Conservation (phyloP, 2,113 vertebrate genomes). For the Cyprinodon variegatus region DNA sequence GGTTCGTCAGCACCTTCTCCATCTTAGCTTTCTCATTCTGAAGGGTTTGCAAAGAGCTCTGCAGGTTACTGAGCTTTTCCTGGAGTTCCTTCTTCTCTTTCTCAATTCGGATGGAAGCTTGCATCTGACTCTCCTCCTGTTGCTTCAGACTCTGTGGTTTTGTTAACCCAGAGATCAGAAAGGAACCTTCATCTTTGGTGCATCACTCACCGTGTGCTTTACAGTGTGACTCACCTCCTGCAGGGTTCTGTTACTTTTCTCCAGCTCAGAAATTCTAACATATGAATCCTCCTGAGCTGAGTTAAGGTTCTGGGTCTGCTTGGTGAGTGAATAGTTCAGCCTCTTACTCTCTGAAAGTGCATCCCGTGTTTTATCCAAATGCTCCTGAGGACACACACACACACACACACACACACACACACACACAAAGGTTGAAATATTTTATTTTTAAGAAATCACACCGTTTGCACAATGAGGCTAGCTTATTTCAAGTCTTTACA, state of each 20-base stretch:
- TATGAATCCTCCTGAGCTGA: constrained; percentile 68
- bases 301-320: constrained; percentile 70
- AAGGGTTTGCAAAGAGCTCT: constrained; percentile 59
- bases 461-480: neutral
- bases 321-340: constrained; percentile 72
- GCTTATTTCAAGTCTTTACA: neutral
- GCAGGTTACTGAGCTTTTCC: constrained; percentile 59
- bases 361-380: constrained; percentile 72
- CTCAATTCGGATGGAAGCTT: constrained; percentile 56
- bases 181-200: neutral
- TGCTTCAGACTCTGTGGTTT: constrained; percentile 66
- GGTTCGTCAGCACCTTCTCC: constrained; percentile 57
- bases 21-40: constrained; percentile 75
- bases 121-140: constrained; percentile 54
- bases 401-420: neutral
- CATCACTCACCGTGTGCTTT: neutral
- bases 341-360: constrained; percentile 77
- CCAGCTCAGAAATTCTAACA: constrained; percentile 63
- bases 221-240: constrained; percentile 71
- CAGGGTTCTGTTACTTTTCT: constrained; percentile 64
- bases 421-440: constrained; percentile 15
- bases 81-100: constrained; percentile 63
- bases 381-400: constrained; percentile 69
- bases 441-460: neutral
- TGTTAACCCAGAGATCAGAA: constrained; percentile 20